Conservation (phyloP, 2,797 vertebrate species). For the Tinamus major region DNA sequence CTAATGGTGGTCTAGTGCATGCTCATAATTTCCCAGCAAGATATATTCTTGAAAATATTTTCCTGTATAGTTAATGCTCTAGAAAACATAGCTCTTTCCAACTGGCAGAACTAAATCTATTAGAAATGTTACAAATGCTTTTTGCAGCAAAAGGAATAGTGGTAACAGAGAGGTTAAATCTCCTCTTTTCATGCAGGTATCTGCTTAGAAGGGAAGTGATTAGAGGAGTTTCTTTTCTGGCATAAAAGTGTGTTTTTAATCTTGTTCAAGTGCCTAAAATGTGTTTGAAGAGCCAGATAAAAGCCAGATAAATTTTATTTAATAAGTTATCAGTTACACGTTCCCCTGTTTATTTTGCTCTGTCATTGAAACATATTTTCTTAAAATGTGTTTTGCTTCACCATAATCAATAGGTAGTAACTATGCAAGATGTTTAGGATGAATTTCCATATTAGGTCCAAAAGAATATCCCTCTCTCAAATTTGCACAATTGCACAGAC, state of each 20-base stretch:
- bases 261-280: conserved; percentile 72
- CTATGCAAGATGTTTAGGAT: not conserved
- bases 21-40: conserved; percentile 57
- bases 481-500: not conserved
- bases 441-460: not conserved
- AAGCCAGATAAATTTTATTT: conserved; percentile 70
- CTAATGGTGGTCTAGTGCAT: conserved; percentile 23
- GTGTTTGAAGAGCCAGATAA: conserved; percentile 72
- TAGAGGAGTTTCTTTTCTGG: conserved; percentile 64
- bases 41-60: conserved; percentile 1
- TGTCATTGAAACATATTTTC: conserved; percentile 44
- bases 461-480: not conserved
- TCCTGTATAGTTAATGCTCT: conserved; percentile 33
- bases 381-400: conserved; percentile 29
- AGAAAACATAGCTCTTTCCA: conserved; percentile 44
- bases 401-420: conserved; percentile 13
- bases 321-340: conserved; percentile 57
- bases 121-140: conserved; percentile 37
- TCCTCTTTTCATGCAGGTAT: conserved; percentile 62
- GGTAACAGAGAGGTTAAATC: conserved; percentile 66
- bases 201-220: conserved; percentile 66
- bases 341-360: conserved; percentile 63
- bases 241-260: conserved; percentile 69
- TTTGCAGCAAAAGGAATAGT: not conserved
- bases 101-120: conserved; percentile 31